Evolutionary conservation across 2,113 vertebrate genomes (phyloP), one percentile per base, ranked within the genome.

Genomic region (Ictidomys tridecemlineatus): DNA sequence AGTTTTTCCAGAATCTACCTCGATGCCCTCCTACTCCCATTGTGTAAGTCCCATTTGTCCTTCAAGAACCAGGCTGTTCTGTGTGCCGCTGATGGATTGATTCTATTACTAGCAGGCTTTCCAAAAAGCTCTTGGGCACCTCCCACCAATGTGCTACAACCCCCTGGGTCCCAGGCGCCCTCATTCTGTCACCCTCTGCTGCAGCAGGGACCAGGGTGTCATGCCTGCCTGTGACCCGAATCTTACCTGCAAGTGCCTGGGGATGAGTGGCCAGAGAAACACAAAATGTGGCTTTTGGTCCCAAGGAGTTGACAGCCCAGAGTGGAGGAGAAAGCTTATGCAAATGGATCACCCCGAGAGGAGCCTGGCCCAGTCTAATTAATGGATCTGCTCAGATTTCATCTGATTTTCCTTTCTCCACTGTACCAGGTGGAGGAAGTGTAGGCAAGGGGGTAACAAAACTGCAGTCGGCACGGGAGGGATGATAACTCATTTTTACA

Each of bases 151-250:
- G 32, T 34, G 7, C 53, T n/a, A 78, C 24, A 73, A 30, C 7
- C 24, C 88, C 74, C 5, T 2, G 6, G 42, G 91, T 69, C 34
- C 69, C 61, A 22, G n/a, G 61, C 0, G 2, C 85, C 78, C 63
- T 79, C 93, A 70, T 93, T 86, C 94, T 97, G 73, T 94, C 85
- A 70, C 56, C 69, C 5, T 91, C 6, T 73, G 56, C 92, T 58
- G 26, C 11, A 77, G 84, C 0, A 4, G 80, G 61, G 74, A 10
- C 42, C 13, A 42, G 11, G 18, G 34, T 48, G 20, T 63, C 45
- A 53, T 32, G 61, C 58, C 58, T 2, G 17, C 78, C 63, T 42
- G 1, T 69, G 72, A 96, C 73, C 69, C 0, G 3, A 42, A 58
- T 88, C 53, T 17, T 32, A 39, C 73, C 82, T 79, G 0, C 13